These are phyloP conservation scores for Unio pictorum DNA, from an alignment of 2,888 invertebrate species.

Conservation along the genomic window DNA sequence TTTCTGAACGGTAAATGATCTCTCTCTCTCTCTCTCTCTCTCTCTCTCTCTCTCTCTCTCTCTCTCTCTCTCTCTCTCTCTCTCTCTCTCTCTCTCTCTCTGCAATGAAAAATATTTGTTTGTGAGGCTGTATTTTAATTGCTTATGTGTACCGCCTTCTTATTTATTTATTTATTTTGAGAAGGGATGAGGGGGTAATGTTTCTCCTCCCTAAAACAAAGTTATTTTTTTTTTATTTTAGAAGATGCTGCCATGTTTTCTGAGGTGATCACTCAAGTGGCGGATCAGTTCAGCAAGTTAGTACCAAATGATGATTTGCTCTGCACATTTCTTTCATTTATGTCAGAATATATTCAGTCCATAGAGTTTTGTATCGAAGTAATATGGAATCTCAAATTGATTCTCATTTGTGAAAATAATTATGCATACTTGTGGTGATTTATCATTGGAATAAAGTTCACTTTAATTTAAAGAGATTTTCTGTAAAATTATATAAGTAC, in stretches of 20 bases:
- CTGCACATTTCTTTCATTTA: too few species aligned
- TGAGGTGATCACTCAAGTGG: constrained; percentile 62
- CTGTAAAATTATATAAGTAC: too few species aligned
- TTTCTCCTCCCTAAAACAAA: background rate
- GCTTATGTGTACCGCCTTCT: background rate
- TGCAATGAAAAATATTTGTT: background rate
- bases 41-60: constrained; percentile 12
- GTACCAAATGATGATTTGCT: constrained; percentile 1
- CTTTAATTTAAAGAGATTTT: too few species aligned
- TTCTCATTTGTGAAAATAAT: too few species aligned
- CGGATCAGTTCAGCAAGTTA: constrained; percentile 67
- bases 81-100: constrained; percentile 6
- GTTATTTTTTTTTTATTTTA: constrained; percentile 17
- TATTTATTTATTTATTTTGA: background rate
- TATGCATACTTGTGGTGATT: too few species aligned
- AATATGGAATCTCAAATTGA: too few species aligned
- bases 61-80: constrained; percentile 7
- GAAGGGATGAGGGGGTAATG: background rate
- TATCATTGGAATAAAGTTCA: too few species aligned
- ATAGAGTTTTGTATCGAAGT: too few species aligned
- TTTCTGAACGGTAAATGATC: background rate
- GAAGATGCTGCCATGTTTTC: constrained; percentile 61
- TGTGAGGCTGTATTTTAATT: too few species aligned
- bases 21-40: constrained; percentile 1
- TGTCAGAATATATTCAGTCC: too few species aligned